Evolutionary conservation across 2,888 invertebrate species (phyloP).

Genomic region (Nephrotoma guestfalica): DNA sequence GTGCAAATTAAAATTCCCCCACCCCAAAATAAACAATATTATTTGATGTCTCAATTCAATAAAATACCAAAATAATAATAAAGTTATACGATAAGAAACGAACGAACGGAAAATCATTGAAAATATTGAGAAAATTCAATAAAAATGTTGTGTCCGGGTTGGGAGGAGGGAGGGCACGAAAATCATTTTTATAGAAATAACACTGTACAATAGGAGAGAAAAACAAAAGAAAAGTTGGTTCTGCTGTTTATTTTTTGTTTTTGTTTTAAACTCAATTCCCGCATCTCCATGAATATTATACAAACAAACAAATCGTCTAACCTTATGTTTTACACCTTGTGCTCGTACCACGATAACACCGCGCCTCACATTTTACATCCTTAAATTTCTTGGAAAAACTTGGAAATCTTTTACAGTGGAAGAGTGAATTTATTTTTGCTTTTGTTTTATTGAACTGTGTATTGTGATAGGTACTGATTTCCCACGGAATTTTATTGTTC

Average conservation of each 20-base stretch:
- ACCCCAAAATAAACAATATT: neutral
- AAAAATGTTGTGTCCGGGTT: neutral
- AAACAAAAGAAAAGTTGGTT: neutral
- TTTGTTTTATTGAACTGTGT: too few species aligned
- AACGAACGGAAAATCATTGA: neutral
- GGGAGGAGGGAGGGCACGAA: neutral
- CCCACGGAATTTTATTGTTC: too few species aligned
- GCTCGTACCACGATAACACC: neutral
- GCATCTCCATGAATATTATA: neutral
- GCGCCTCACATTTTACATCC: neutral
- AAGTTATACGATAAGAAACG: neutral
- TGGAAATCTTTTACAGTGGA: too few species aligned
- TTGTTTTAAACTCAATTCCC: neutral
- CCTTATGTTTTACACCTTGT: neutral
- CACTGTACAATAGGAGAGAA: neutral
- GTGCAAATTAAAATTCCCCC: neutral
- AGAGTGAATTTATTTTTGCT: too few species aligned
- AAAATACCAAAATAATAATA: neutral
- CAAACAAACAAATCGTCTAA: neutral
- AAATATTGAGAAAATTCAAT: neutral
- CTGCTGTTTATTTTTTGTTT: neutral
- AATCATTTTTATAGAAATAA: neutral
- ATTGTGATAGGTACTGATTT: too few species aligned
- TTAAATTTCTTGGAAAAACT: neutral
- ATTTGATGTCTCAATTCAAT: conserved; percentile 3